Conservation (phyloP, 1,140 invertebrate genomes). For the Venustaconcha ellipsiformis region DNA sequence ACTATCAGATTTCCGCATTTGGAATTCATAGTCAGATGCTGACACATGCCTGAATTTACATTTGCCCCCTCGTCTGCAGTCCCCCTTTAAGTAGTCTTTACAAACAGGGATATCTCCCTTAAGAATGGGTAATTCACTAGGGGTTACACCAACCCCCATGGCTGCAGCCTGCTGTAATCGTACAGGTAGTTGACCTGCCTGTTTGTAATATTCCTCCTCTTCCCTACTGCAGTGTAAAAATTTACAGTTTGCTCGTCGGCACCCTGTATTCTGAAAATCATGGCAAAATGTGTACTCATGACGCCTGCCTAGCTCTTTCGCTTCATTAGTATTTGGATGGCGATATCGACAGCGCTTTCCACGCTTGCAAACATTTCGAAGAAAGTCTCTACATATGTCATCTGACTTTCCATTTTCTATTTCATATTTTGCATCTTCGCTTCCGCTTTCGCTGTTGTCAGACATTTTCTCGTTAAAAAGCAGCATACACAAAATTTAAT, state of each 20-base stretch:
- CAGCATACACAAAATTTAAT: too few relatives aligned
- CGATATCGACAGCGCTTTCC: conserved; percentile 81
- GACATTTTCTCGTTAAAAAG: conserved; percentile 51
- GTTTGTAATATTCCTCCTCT: conserved; percentile 82
- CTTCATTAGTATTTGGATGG: conserved; percentile 55
- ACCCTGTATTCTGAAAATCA: conserved; percentile 82
- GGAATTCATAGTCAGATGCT: conserved; percentile 46
- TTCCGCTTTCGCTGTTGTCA: conserved; percentile 63
- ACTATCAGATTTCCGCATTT: conserved; percentile 43
- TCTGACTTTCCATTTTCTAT: conserved; percentile 48
- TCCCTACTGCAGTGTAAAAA: conserved; percentile 84
- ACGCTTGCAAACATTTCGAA: conserved; percentile 79
- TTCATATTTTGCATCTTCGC: conserved; percentile 42
- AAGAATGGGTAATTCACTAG: conserved; percentile 46
- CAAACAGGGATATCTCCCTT: conserved; percentile 74
- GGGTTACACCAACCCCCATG: conserved; percentile 47
- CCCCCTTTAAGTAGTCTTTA: conserved; percentile 82
- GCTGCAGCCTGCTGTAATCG: conserved; percentile 60
- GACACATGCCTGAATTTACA: conserved; percentile 64
- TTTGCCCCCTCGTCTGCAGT: conserved; percentile 74
- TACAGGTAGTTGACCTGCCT: conserved; percentile 61
- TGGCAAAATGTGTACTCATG: conserved; percentile 81
- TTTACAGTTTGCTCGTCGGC: conserved; percentile 73
- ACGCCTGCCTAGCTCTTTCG: conserved; percentile 54
- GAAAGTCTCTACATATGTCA: conserved; percentile 74